These are phyloP conservation scores for Stenodema calcarata DNA, from an alignment of 2,888 invertebrate species.

Conservation along the genomic window DNA sequence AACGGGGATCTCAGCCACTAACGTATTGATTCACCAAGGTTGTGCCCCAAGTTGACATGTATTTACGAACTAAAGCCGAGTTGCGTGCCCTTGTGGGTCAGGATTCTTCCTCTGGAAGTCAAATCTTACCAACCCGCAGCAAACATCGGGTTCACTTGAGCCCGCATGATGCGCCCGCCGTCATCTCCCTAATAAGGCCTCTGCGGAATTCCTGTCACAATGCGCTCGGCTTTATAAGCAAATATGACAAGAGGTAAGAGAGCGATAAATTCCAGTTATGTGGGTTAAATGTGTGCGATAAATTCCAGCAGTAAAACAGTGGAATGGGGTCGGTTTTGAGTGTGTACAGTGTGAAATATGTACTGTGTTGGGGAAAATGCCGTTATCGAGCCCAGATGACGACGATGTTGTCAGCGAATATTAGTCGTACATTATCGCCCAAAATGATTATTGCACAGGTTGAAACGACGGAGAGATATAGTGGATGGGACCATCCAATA, in stretches of 20 bases:
- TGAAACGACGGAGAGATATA: too few species aligned
- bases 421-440: too few species aligned
- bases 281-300: background rate
- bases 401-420: too few species aligned
- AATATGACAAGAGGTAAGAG: background rate
- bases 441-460: too few species aligned
- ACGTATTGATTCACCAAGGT: constrained; percentile 41
- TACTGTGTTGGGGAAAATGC: too few species aligned
- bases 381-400: too few species aligned
- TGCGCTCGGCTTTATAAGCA: background rate
- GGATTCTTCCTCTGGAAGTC: constrained; percentile 17
- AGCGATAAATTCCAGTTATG: background rate
- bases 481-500: too few species aligned
- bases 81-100: constrained; percentile 43
- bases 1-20: background rate
- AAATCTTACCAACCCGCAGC: background rate
- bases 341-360: too few species aligned
- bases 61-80: constrained; percentile 23
- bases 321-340: too few species aligned
- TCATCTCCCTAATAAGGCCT: background rate
- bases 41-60: constrained; percentile 23
- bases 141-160: background rate
- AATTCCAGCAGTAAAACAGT: too few species aligned
- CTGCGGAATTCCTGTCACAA: background rate
- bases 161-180: background rate